Percentiles rank a stretch among this genome's conserved stretches.
Evolutionary conservation across 1,140 invertebrate species (phyloP).

Genomic region (Cepaea nemoralis): DNA sequence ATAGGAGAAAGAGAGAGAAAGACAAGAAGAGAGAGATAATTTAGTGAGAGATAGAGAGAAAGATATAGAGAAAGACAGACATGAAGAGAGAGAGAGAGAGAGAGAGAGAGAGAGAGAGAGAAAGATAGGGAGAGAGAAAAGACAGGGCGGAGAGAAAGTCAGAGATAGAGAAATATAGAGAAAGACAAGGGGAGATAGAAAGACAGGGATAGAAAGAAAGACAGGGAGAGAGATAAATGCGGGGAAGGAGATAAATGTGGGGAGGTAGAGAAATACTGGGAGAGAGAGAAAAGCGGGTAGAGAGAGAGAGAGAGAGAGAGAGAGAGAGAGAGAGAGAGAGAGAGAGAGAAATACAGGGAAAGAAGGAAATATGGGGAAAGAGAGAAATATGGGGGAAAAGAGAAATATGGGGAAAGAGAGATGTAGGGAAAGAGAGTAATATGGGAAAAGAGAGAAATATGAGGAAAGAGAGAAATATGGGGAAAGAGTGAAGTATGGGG

Average conservation of each 20-base stretch:
- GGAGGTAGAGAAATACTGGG: no score
- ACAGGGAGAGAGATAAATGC: neutral
- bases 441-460: neutral
- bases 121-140: neutral
- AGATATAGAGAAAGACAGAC: neutral
- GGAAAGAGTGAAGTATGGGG: no score
- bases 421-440: neutral
- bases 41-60: no score
- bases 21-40: neutral
- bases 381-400: neutral
- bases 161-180: constrained; percentile 6
- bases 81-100: no score
- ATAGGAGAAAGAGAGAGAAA: no score
- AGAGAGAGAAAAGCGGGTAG: constrained; percentile 6
- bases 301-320: neutral
- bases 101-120: neutral
- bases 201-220: neutral
- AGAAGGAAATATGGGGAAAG: neutral
- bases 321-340: constrained; percentile 1
- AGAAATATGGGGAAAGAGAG: constrained; percentile 1
- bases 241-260: no score
- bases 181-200: constrained; percentile 7
- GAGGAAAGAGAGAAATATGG: neutral
- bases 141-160: no score
- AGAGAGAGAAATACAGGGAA: constrained; percentile 26